phyloP scores from a whole-genome alignment of 2,797 vertebrate species.

The Sarcoramphus papa region DNA sequence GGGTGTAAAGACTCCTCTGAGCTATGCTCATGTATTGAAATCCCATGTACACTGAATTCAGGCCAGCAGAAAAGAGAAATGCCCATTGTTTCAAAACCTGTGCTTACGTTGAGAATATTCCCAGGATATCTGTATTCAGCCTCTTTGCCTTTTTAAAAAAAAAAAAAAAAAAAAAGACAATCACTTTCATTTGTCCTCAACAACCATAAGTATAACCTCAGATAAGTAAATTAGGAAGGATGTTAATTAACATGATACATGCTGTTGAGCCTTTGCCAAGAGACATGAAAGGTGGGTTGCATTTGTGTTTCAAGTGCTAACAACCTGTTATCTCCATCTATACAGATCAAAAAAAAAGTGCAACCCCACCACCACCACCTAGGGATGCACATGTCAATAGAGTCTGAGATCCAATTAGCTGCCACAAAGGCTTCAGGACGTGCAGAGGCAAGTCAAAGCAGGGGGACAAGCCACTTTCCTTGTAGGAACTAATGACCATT shows the following conservation, averaged over 20 bases:
- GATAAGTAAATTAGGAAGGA: background rate
- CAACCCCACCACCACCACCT: background rate
- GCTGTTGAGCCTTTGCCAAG: background rate
- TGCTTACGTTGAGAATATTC: background rate
- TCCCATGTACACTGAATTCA: background rate
- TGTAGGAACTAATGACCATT: background rate
- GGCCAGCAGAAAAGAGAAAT: background rate
- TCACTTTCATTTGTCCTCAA: slow-evolving; percentile 1
- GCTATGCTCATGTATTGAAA: background rate
- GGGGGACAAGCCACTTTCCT: background rate
- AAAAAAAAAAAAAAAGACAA: background rate
- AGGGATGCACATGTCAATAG: background rate
- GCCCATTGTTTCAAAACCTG: background rate
- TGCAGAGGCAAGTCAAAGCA: background rate
- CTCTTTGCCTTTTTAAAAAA: background rate
- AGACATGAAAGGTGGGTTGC: background rate
- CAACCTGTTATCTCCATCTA: background rate
- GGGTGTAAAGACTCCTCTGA: background rate
- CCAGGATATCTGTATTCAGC: background rate
- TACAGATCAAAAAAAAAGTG: background rate
- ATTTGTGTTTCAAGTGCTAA: background rate
- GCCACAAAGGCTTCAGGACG: background rate
- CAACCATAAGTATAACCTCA: background rate
- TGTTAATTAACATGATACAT: background rate
- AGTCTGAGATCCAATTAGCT: background rate